These are phyloP conservation scores for Chrysotoxum bicinctum DNA, from an alignment of 2,888 invertebrate species.

Conservation along the genomic window DNA sequence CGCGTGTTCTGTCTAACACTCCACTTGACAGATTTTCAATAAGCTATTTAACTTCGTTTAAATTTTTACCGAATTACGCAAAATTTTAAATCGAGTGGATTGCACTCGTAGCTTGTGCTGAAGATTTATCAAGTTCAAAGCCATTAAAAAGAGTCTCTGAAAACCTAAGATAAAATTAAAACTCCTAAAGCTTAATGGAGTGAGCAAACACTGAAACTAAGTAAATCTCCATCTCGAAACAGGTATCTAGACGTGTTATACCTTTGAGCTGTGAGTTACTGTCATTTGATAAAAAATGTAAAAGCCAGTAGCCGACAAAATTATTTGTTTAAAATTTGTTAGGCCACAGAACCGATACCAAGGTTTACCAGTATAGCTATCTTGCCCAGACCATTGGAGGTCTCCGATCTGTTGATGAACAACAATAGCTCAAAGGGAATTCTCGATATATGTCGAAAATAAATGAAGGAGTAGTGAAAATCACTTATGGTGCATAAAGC, in stretches of 20 bases:
- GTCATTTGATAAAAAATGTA: constrained; percentile 53
- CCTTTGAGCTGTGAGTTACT: constrained; percentile 9
- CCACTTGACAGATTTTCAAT: constrained; percentile 48
- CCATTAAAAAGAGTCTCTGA: constrained; percentile 37
- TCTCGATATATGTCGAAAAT: not conserved
- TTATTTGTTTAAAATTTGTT: constrained; percentile 74
- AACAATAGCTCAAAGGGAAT: constrained; percentile 61
- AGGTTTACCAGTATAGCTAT: not conserved
- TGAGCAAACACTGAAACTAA: constrained; percentile 60
- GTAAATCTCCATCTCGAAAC: constrained; percentile 29
- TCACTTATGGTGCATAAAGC: constrained; percentile 66
- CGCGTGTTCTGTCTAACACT: constrained; percentile 35
- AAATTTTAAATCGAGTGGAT: constrained; percentile 15
- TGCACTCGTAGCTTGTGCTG: not conserved
- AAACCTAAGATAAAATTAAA: constrained; percentile 17
- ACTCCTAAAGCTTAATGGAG: constrained; percentile 58
- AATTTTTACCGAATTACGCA: constrained; percentile 69
- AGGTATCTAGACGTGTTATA: constrained; percentile 4
- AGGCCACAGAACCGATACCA: constrained; percentile 52
- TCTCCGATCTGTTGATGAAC: constrained; percentile 41
- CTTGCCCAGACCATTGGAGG: constrained; percentile 45
- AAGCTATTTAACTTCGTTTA: constrained; percentile 14
- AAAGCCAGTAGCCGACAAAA: constrained; percentile 74
- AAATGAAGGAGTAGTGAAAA: constrained; percentile 50
- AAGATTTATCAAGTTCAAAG: constrained; percentile 29